Evolutionary conservation across 1,140 invertebrate genomes (phyloP), one percentile per base, ranked within the genome.

Genomic region (Pantala flavescens): DNA sequence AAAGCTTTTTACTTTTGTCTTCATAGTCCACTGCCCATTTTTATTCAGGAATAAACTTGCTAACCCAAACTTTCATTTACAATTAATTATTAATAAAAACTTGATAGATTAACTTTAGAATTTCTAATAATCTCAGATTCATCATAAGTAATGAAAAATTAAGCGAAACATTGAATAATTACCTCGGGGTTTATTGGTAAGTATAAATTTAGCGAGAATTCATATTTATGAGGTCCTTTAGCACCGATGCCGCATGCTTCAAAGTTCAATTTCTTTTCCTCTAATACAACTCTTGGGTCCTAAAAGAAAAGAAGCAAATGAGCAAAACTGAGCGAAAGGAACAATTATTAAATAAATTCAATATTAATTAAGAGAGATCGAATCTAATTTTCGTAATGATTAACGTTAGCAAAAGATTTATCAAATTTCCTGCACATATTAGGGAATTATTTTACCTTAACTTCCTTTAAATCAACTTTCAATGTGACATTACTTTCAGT

Each of bases 381-480:
- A 36, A 36, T 36, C 9, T n/a, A n/a, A n/a, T n/a, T n/a, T n/a
- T n/a, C n/a, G n/a, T n/a, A 2, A 36, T 36, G 28, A 2, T 36
- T 36, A 36, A 36, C 28, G 28, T 5, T 36, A 36, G 9, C 28
- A 36, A 36, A n/a, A 36, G 28, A 0, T 73, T 78, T 0, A 0
- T 74, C 21, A 76, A 36, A 36, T 9, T 36, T 76, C 36, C 42
- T 55, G 23, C 71, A 71, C 23, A 55, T 71, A 74, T 21, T 71
- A 42, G 70, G 75, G 70, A 49, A 36, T 63, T 74, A 71, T 76
- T 55, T 82, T 86, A 91, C 90, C 83, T 88, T 84, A 36, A 90
- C 90, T 84, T 95, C 90, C 81, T 90, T 91, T 63, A 97, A 85
- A 81, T 96, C 94, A 74, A 97, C 88, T 83, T 91, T 92, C 12